A percentile compares a stretch with the other conserved stretches of the same genome.
phyloP scores from a whole-genome alignment of 1,140 invertebrate species.

The fruit fly (Drosophila melanogaster) region Release_6_plus_ISO1_MT NT_033779.5:19908501-19909000 shows the following conservation, averaged over 20 bases:
- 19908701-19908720: slow-evolving; percentile 51
- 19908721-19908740: slow-evolving; percentile 3
- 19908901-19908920: neutral
- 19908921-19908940: slow-evolving; percentile 20
- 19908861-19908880: slow-evolving; percentile 69
- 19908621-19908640: slow-evolving; percentile 67
- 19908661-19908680: slow-evolving; percentile 54
- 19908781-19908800: slow-evolving; percentile 75
- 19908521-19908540: slow-evolving; percentile 31
- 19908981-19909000: slow-evolving; percentile 56
- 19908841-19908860: slow-evolving; percentile 79
- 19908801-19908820: slow-evolving; percentile 83
- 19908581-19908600: slow-evolving; percentile 47
- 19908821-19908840: slow-evolving; percentile 80
- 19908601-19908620: slow-evolving; percentile 72
- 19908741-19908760: slow-evolving; percentile 45
- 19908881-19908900: too few relatives aligned
- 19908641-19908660: slow-evolving; percentile 70
- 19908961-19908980: slow-evolving; percentile 80
- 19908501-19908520: slow-evolving; percentile 55
- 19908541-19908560: slow-evolving; percentile 51
- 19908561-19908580: slow-evolving; percentile 15
- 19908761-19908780: slow-evolving; percentile 83
- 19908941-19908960: slow-evolving; percentile 72
- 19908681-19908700: slow-evolving; percentile 33